Conservation (phyloP, 2,888 invertebrate genomes). For the Lycophotia porphyrea region DNA sequence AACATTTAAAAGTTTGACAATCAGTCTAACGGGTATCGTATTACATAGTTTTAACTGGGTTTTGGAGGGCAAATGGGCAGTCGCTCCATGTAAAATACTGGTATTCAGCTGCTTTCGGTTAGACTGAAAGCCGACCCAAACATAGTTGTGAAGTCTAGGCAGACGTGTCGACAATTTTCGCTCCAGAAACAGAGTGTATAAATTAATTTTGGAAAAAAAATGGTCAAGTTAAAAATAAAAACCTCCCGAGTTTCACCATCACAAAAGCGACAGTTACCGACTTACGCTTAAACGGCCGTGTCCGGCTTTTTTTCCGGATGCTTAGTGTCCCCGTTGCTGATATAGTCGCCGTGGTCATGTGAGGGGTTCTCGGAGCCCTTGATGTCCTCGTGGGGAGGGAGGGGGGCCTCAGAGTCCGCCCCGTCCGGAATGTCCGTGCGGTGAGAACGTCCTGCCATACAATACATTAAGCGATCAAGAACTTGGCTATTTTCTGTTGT, state of each 20-base stretch:
- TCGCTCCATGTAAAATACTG: neutral
- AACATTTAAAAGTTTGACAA: neutral
- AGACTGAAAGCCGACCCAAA: neutral
- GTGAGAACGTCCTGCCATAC: conserved; percentile 91
- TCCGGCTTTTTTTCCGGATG: conserved; percentile 88
- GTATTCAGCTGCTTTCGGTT: neutral
- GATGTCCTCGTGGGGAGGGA: conserved; percentile 90
- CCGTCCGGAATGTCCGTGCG: conserved; percentile 91
- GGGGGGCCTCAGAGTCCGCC: conserved; percentile 91
- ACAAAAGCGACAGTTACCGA: conserved; percentile 59
- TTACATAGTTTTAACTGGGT: neutral
- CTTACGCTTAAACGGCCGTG: conserved; percentile 86
- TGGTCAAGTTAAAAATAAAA: neutral
- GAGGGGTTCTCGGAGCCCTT: conserved; percentile 91
- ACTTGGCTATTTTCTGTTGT: conserved; percentile 59
- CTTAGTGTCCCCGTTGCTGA: conserved; percentile 90
- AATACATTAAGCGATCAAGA: conserved; percentile 89
- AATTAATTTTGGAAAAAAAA: neutral
- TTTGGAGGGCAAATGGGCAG: neutral
- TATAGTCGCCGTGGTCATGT: conserved; percentile 91
- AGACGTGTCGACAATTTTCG: neutral
- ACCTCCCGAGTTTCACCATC: conserved; percentile 42
- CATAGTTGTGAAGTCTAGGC: neutral
- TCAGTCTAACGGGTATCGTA: neutral
- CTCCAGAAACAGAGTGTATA: neutral